phyloP scores from a whole-genome alignment of 2,113 vertebrate species.

The Gnathonemus echidnorhynchus region DNA sequence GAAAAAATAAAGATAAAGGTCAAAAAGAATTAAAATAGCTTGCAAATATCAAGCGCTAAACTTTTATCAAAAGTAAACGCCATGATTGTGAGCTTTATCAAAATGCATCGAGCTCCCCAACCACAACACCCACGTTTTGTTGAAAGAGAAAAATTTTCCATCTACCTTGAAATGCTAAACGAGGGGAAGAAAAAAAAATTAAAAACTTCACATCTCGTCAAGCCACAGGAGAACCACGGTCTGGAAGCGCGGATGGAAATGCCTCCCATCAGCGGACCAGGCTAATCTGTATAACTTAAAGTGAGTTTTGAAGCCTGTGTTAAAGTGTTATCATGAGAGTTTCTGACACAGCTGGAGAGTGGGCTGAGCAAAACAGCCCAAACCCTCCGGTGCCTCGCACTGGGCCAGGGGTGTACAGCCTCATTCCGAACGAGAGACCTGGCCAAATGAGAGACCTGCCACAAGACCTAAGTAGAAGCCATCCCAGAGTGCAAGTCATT shows the following conservation, averaged over 20 bases:
- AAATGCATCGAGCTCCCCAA: neutral
- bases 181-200: neutral
- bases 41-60: neutral
- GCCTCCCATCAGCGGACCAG: neutral
- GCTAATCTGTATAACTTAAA: constrained; percentile 13
- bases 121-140: neutral
- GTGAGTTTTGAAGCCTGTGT: neutral
- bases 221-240: neutral
- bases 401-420: neutral
- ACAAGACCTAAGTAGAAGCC: constrained; percentile 16
- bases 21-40: neutral
- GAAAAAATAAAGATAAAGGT: neutral
- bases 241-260: neutral
- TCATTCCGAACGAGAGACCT: neutral
- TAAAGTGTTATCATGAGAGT: too few relatives aligned
- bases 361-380: neutral
- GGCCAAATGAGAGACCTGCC: neutral
- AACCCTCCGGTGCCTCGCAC: neutral
- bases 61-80: neutral
- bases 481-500: constrained; percentile 31
- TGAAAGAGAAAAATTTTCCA: neutral
- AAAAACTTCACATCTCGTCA: neutral
- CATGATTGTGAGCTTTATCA: neutral
- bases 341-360: neutral
- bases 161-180: neutral